Base-by-base conservation (phyloP, 2,797 vertebrate species). In the Sebastes reedi region DNA sequence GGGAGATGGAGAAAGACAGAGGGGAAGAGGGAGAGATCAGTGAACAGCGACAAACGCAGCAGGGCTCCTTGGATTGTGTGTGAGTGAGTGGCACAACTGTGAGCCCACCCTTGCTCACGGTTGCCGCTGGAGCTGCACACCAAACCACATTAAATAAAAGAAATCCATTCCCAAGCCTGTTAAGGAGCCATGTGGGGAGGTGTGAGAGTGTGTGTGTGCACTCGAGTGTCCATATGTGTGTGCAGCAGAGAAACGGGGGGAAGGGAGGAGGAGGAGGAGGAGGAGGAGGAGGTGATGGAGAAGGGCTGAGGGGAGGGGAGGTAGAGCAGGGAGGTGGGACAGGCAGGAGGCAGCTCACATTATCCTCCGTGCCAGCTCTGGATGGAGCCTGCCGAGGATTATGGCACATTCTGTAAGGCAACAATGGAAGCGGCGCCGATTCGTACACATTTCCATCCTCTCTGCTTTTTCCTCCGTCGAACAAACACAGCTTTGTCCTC, bases 341-440 rank as follows among this genome's bases (percentile, higher is more conserved):
- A 84, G 83, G 87, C 88, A 87, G 90, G 87, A 89, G 89, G 91
- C 89, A 83, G 90, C 89, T 88, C 91, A 90, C 86, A 90, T 91
- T 92, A 92, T 93, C 87, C 91, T 93, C 78, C 3, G 75, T 94
- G 93, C 92, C 93, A 94, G 88, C 93, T 94, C 96, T 92, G 94
- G 95, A 95, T 94, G 95, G 94, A 95, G 94, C 94, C 96, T 95
- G 95, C 92, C 90, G 94, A 94, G 95, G 95, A 96, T 96, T 97
- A 96, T 91, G 94, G 94, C 95, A 95, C 95, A 94, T 96, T 96
- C 90, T 95, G 95, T 87, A 92, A 90, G 88, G 95, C 94, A 95
- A 97, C 95, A 97, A 96, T 96, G 91, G 96, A 89, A 94, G 92
- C 91, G 82, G 90, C 77, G 91, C 87, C 68, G 86, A 91, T 91